These are phyloP conservation scores for Cabera pusaria DNA, from an alignment of 2,888 invertebrate genomes.

Conservation along the genomic window DNA sequence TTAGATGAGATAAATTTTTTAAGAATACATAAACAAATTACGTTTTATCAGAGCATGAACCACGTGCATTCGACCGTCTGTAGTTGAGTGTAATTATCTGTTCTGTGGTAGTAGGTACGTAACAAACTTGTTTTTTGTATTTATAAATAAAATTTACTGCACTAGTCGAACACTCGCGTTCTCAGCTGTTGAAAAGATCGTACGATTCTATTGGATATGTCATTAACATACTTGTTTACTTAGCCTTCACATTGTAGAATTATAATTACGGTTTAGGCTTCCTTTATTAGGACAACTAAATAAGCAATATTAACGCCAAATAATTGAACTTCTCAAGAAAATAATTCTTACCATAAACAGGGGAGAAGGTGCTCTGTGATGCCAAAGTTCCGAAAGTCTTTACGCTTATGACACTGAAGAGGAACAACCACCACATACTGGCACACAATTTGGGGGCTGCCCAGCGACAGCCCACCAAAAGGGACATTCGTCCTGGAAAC, in stretches of 20 bases:
- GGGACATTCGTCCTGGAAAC: conserved; percentile 74
- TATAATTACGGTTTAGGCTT: no score
- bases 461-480: conserved; percentile 80
- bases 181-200: conserved; percentile 46
- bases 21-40: conserved; percentile 40
- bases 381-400: conserved; percentile 68
- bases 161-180: conserved; percentile 41
- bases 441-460: conserved; percentile 79
- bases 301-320: conserved; percentile 18
- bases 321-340: conserved; percentile 19
- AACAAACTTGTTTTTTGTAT: conserved; percentile 55
- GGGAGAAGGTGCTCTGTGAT: conserved; percentile 54
- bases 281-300: no score
- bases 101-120: no score
- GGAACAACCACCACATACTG: conserved; percentile 80
- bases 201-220: conserved; percentile 33
- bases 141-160: conserved; percentile 48
- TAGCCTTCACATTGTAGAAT: conserved; percentile 20
- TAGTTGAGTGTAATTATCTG: no score
- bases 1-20: conserved; percentile 9
- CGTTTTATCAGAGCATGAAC: conserved; percentile 15
- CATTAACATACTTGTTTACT: conserved; percentile 40
- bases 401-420: conserved; percentile 71
- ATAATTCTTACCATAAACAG: conserved; percentile 61
- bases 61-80: conserved; percentile 37